A percentile compares a stretch with the other conserved stretches of the same genome.
Evolutionary conservation across 2,113 vertebrate genomes (phyloP).

Genomic region (Melozone crissalis): DNA sequence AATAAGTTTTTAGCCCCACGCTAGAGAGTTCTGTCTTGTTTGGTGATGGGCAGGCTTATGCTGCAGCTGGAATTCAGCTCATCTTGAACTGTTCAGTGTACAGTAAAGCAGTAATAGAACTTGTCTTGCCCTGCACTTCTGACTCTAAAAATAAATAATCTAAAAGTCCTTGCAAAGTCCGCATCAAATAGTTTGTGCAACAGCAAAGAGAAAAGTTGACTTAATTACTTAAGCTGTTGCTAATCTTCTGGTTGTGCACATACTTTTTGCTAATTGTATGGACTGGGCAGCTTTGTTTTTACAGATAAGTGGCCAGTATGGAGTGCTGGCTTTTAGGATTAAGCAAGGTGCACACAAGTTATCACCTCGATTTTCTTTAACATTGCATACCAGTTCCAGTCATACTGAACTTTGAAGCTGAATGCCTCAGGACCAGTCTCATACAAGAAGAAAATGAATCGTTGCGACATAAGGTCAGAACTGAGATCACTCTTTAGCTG

Average conservation of each 20-base stretch:
- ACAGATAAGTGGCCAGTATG: accelerated
- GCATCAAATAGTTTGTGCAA: neutral
- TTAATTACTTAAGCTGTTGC: neutral
- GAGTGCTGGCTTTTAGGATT: neutral
- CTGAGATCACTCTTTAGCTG: neutral
- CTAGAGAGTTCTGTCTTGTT: neutral
- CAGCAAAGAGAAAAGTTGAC: neutral
- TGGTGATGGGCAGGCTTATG: neutral
- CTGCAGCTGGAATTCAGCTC: neutral
- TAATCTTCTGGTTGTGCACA: neutral
- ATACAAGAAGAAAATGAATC: constrained; percentile 92
- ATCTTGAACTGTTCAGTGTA: neutral
- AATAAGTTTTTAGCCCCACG: neutral
- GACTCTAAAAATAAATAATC: neutral
- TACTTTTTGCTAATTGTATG: neutral
- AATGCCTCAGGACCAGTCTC: constrained; percentile 84
- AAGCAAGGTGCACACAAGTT: neutral
- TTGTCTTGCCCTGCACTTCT: neutral
- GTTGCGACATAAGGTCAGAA: constrained; percentile 86
- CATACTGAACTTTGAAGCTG: constrained; percentile 91
- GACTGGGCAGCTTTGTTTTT: neutral
- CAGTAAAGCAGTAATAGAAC: neutral
- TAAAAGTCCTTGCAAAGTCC: neutral
- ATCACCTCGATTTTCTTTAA: constrained; percentile 72
- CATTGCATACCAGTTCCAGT: constrained; percentile 86